These are phyloP conservation scores for Drosophila borborema DNA, from an alignment of 2,888 invertebrate species.

Conservation along the genomic window DNA sequence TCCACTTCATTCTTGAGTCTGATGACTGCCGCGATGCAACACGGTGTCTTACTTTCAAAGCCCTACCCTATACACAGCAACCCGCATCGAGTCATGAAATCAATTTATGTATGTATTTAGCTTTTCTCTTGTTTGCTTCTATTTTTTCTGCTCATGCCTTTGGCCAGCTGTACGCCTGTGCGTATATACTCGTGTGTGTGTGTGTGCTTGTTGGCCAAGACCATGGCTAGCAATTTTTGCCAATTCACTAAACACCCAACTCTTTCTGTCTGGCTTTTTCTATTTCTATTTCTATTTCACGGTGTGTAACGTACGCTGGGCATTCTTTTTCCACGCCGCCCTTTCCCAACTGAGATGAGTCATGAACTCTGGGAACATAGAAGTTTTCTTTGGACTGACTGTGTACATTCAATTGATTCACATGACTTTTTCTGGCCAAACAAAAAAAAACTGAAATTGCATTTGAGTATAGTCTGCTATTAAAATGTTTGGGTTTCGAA, in stretches of 20 bases:
- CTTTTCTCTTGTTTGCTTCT: slow-evolving; percentile 39
- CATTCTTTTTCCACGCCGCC: slow-evolving; percentile 17
- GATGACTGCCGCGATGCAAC: slow-evolving; percentile 49
- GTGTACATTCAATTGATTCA: slow-evolving; percentile 20
- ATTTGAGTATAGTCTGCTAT: neutral
- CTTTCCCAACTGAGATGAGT: slow-evolving; percentile 47
- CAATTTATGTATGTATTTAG: slow-evolving; percentile 71
- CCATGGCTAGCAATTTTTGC: slow-evolving; percentile 46
- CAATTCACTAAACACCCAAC: slow-evolving; percentile 47
- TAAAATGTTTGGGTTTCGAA: no score
- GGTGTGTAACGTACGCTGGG: slow-evolving; percentile 17
- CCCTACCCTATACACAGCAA: slow-evolving; percentile 17
- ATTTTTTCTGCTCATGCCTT: slow-evolving; percentile 28
- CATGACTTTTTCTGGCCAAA: slow-evolving; percentile 16
- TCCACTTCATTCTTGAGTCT: slow-evolving; percentile 39
- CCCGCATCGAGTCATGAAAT: slow-evolving; percentile 67
- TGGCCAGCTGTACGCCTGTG: slow-evolving; percentile 28
- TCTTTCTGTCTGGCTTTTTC: slow-evolving; percentile 37
- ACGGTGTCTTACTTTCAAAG: slow-evolving; percentile 2
- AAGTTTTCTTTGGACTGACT: slow-evolving; percentile 4
- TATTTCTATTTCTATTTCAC: slow-evolving; percentile 36
- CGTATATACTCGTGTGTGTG: neutral
- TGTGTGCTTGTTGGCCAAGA: slow-evolving; percentile 36
- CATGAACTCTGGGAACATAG: slow-evolving; percentile 33
- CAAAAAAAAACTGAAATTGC: slow-evolving; percentile 6